Evolutionary conservation across 2,797 vertebrate species (phyloP).

Genomic region (Scarus forsteni): DNA sequence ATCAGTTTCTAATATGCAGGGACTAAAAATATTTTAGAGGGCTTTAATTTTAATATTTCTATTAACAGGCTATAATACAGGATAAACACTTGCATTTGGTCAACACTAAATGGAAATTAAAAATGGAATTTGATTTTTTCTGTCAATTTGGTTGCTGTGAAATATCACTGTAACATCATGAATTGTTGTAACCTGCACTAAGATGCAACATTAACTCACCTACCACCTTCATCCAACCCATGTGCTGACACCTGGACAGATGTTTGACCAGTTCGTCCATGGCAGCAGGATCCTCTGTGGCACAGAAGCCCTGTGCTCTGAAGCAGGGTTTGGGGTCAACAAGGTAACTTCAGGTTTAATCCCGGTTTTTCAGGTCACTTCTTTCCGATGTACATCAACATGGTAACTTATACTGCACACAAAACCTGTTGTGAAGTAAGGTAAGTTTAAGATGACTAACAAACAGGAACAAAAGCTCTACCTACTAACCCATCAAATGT

Average conservation of each 20-base stretch:
- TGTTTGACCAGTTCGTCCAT: constrained; percentile 68
- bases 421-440: not conserved
- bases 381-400: not conserved
- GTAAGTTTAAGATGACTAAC: not conserved
- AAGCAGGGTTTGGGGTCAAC: not conserved
- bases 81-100: no score
- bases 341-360: not conserved
- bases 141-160: no score
- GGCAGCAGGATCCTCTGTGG: not conserved
- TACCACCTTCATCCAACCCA: constrained; percentile 80
- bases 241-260: constrained; percentile 75
- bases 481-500: not conserved
- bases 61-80: no score
- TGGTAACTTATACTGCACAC: not conserved
- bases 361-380: not conserved
- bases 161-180: not conserved
- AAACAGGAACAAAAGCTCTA: not conserved
- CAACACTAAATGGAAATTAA: no score
- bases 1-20: no score
- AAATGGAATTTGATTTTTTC: not conserved
- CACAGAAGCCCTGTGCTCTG: not conserved
- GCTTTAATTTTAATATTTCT: no score
- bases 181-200: not conserved
- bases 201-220: constrained; percentile 61
- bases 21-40: no score